Evolutionary conservation across 2,888 invertebrate species (phyloP), one percentile per base, ranked within the genome.

Genomic region (Trichopoda pennipes): DNA sequence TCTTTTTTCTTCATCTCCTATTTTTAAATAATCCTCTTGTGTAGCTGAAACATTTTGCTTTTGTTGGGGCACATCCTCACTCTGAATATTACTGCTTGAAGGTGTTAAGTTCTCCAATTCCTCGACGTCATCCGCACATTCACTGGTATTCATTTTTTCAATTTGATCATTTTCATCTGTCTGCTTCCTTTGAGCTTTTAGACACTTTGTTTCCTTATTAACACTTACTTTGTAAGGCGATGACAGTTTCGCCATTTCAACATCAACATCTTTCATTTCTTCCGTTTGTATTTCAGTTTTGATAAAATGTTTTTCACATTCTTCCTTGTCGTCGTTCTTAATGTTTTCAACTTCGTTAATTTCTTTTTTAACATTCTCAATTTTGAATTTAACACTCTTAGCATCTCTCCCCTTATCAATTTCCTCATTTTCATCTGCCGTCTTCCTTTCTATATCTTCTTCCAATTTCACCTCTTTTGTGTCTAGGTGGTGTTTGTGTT

Each of bases 141-240:
- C 90, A 79, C 88, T 89, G 56, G 87, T 89, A 73, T 88, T 88
- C 89, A 89, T 89, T 85, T 87, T 88, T 35, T 90, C 89, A 23
- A 84, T 84, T 69, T 51, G 21, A 60, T 63, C 68, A n/a, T 72
- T 51, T 14, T 66, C 66, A 19, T 55, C 21, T 14, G 4, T 49
- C 35, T 12, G 16, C 16, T 72, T 63, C 8, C n/a, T 16, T 14
- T 19, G 3, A 14, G 23, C 19, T 19, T 42, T 73, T 56, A 14
- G 35, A 60, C 16, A 44, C 32, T 44, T 56, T n/a, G 8, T 10
- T 16, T 56, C 55, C 32, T 70, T 42, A 17, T 16, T 58, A 28
- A 23, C 19, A 23, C 53, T 47, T 17, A 14, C 23, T 56, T 78
- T 74, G 23, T 16, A 19, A 17, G 66, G 77, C 19, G 73, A 75